A percentile compares a stretch with the other conserved stretches of the same genome.
Evolutionary conservation across 1,140 invertebrate species (phyloP).

Genomic region (Drosophila yakuba): DNA sequence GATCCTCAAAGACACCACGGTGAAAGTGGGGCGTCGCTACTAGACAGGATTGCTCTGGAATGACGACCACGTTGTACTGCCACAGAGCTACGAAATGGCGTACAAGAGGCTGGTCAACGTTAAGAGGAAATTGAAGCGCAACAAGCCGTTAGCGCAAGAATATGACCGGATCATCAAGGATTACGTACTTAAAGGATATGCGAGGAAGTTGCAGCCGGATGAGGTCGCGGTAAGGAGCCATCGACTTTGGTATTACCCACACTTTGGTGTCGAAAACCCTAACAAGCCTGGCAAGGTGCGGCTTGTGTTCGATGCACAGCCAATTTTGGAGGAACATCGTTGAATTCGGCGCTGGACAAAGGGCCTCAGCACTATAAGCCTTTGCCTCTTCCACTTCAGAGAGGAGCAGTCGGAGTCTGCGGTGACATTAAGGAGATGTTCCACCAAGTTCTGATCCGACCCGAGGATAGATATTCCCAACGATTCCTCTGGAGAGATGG

Average conservation of each 20-base stretch:
- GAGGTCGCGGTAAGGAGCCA: no score
- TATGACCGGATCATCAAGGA: neutral
- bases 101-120: neutral
- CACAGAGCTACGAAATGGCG: neutral
- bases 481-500: neutral
- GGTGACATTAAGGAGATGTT: neutral
- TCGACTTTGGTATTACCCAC: no score
- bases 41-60: neutral
- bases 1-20: neutral
- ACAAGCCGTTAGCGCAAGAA: neutral
- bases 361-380: neutral
- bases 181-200: neutral
- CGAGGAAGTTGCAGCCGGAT: no score
- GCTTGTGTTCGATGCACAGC: neutral
- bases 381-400: neutral
- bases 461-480: neutral
- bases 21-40: neutral
- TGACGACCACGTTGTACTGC: neutral
- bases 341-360: neutral
- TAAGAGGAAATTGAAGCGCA: neutral
- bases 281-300: neutral
- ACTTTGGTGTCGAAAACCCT: no score
- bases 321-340: neutral
- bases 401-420: neutral
- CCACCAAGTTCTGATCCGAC: constrained; percentile 1